Evolutionary conservation across 2,113 vertebrate species (phyloP), one percentile per base, ranked within the genome.

Genomic region (Hypocryptadius cinnamomeus): DNA sequence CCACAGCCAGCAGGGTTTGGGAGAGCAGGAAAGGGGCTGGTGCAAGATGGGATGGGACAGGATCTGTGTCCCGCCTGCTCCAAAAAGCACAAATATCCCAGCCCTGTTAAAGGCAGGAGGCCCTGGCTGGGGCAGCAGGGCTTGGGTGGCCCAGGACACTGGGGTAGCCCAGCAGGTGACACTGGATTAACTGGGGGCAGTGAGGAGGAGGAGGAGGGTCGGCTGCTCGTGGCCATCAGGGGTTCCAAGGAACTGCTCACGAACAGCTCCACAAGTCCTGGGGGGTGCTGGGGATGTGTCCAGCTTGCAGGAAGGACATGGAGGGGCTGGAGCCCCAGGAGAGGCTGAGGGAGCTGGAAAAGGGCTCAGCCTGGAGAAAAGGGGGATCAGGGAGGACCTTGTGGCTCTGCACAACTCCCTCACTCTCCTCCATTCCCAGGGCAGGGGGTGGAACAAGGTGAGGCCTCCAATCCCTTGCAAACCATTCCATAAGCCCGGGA

Each of bases 191-290:
- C 40, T 30, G 4, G 25, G 8, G 17, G 3, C 10, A 2, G 3
- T 13, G 53, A n/a, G 27, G 69, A 53, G 30, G 69, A 53, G 30
- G 69, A 48, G 39, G 37, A 16, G 24, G 4, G 31, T 23, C 5
- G 7, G 21, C 42, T 37, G n/a, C 37, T 6, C 0, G 1, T 17
- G 39, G 8, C 4, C 59, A 9, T 24, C 79, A 14, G 4, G 18
- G 76, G 40, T 14, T 7, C 15, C 13, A 39, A 69, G 71, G 66
- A 81, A 27, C 63, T 23, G 13, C 65, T 27, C 7, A 3, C 42
- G 45, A 68, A 28, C 1, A 4, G 37, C 27, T 66, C 51, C 28
- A 23, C 21, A 48, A 25, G 22, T 20, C 9, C 47, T 27, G 39
- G 4, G 11, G 23, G 31, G 5, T 35, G 22, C 66, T 60, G 27